Evolutionary conservation across 2,113 vertebrate genomes (phyloP).

Genomic region (Ictalurus punctatus): DNA sequence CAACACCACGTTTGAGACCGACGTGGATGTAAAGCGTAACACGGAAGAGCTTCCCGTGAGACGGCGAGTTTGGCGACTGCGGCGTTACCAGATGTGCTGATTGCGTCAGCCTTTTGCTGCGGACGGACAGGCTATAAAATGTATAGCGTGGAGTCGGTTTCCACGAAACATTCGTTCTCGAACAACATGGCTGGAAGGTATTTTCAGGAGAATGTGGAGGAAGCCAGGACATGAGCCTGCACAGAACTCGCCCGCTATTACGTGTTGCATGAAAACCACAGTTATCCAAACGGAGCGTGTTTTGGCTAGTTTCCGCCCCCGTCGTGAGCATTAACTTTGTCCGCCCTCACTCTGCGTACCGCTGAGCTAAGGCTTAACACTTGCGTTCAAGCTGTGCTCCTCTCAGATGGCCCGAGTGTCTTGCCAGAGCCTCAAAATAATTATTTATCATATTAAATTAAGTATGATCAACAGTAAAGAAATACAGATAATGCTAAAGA

Average conservation of each 20-base stretch:
- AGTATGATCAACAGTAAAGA: background rate
- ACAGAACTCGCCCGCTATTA: background rate
- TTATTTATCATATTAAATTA: background rate
- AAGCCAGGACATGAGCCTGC: background rate
- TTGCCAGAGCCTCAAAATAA: background rate
- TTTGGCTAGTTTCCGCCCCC: background rate
- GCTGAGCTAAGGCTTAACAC: slow-evolving; percentile 18
- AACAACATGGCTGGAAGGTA: slow-evolving; percentile 2
- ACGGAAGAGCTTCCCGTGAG: background rate
- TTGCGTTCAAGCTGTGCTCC: slow-evolving; percentile 28
- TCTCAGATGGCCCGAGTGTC: slow-evolving; percentile 8
- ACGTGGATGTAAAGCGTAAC: background rate
- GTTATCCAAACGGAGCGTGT: background rate
- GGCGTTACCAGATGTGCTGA: slow-evolving; percentile 30
- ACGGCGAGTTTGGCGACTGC: background rate
- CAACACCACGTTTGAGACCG: background rate
- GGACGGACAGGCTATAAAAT: background rate
- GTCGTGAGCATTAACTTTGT: background rate
- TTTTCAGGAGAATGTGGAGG: background rate
- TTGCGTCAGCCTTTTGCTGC: background rate
- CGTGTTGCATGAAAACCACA: background rate
- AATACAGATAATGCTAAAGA: background rate
- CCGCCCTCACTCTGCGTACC: background rate
- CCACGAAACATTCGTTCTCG: background rate
- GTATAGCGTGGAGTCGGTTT: background rate